Evolutionary conservation across 2,113 vertebrate genomes (phyloP).

Genomic region (Rhombomys opimus): DNA sequence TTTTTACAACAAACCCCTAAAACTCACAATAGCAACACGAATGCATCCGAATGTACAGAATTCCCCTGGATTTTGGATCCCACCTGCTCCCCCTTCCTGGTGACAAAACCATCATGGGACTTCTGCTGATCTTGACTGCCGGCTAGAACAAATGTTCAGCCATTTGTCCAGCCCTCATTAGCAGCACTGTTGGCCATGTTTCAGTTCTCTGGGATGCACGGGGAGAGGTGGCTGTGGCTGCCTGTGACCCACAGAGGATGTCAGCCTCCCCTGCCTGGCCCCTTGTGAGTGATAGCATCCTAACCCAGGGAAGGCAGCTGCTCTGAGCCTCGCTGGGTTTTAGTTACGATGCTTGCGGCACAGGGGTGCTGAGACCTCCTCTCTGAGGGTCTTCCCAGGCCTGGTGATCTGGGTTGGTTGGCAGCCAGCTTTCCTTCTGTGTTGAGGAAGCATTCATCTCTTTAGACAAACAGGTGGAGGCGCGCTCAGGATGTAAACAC

Average conservation of each 20-base stretch:
- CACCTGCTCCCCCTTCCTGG: background rate
- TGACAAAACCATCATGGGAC: background rate
- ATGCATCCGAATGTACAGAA: background rate
- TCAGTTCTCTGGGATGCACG: background rate
- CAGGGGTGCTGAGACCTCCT: background rate
- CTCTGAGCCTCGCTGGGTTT: background rate
- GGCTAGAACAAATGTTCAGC: background rate
- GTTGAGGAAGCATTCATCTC: conserved; percentile 1
- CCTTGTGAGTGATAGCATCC: background rate
- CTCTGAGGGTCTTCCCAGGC: background rate
- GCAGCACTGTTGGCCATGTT: background rate
- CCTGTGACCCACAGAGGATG: fast-evolving
- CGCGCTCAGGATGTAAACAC: conserved; percentile 50
- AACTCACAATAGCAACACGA: background rate
- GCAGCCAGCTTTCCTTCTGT: background rate
- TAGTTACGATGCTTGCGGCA: background rate
- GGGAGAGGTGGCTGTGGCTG: background rate
- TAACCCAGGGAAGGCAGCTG: background rate
- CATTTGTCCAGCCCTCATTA: background rate
- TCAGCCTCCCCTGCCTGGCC: fast-evolving
- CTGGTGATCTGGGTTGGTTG: background rate
- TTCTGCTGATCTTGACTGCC: background rate
- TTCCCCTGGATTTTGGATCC: background rate
- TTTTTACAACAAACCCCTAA: background rate
- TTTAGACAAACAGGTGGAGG: conserved; percentile 55